phyloP scores from a whole-genome alignment of 1,140 invertebrate genomes.

The Drosophila ohnishii region DNA sequence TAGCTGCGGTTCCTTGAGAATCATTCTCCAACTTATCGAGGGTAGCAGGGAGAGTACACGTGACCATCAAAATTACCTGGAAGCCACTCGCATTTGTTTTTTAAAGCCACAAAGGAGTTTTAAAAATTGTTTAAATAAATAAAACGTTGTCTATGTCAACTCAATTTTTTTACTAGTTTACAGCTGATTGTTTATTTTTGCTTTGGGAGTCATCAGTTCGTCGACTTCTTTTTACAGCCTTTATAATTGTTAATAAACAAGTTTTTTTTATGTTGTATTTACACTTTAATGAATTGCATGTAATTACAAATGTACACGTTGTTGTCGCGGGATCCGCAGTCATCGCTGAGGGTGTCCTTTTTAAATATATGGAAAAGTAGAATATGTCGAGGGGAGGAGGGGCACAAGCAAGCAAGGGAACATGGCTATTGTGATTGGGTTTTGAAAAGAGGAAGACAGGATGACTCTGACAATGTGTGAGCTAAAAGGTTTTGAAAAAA shows the following conservation, averaged over 20 bases:
- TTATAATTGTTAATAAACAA: constrained; percentile 48
- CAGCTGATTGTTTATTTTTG: neutral
- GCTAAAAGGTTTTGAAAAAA: neutral
- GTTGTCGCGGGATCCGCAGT: constrained; percentile 12
- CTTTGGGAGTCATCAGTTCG: constrained; percentile 1
- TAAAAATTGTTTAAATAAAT: neutral
- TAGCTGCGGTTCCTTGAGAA: constrained; percentile 58
- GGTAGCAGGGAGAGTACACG: constrained; percentile 11
- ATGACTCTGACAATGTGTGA: neutral
- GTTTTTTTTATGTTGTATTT: constrained; percentile 33
- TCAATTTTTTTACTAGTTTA: neutral
- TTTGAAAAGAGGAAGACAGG: neutral
- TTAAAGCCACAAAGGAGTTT: neutral
- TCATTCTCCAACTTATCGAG: constrained; percentile 14
- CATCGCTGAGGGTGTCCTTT: constrained; percentile 20
- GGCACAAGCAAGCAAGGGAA: neutral
- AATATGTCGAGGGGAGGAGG: constrained; percentile 20
- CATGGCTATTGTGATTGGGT: constrained; percentile 1
- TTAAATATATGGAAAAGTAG: constrained; percentile 21
- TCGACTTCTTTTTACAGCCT: neutral
- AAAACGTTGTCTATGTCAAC: neutral
- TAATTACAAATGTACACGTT: constrained; percentile 59
- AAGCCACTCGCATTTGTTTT: neutral
- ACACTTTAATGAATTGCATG: constrained; percentile 60
- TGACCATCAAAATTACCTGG: neutral